Conservation (phyloP, 2,113 vertebrate genomes). For the Rutilus rutilus region DNA sequence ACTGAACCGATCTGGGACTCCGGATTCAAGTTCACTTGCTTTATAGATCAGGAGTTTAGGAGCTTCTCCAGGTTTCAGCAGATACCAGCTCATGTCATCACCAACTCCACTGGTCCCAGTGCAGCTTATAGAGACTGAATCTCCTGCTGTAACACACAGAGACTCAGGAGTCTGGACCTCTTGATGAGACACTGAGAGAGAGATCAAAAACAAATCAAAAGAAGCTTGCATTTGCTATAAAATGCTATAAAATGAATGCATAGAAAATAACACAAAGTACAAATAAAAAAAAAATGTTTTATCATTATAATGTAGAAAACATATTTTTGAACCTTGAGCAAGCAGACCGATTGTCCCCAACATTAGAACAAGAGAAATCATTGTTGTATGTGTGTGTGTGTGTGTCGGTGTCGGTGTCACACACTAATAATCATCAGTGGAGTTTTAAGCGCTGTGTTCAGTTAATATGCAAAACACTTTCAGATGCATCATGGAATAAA, state of each 20-base stretch:
- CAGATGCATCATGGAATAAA: conserved; percentile 22
- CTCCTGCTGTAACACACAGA: background rate
- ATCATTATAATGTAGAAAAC: background rate
- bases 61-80: background rate
- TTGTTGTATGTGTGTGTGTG: background rate
- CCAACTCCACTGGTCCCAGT: background rate
- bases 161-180: conserved; percentile 20
- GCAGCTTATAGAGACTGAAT: conserved; percentile 23
- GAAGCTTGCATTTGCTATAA: background rate
- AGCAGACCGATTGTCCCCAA: background rate
- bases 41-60: background rate
- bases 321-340: background rate
- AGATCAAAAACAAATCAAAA: background rate
- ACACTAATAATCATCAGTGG: background rate
- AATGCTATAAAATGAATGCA: background rate
- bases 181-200: conserved; percentile 12
- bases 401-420: background rate
- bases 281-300: too few relatives aligned
- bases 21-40: rapidly evolving
- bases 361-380: background rate
- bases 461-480: conserved; percentile 1
- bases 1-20: background rate
- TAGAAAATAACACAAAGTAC: background rate
- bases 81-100: conserved; percentile 32
- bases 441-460: background rate